These are phyloP conservation scores for Polypterus bichir DNA, from an alignment of 2,113 vertebrate species.

Conservation along the genomic window DNA sequence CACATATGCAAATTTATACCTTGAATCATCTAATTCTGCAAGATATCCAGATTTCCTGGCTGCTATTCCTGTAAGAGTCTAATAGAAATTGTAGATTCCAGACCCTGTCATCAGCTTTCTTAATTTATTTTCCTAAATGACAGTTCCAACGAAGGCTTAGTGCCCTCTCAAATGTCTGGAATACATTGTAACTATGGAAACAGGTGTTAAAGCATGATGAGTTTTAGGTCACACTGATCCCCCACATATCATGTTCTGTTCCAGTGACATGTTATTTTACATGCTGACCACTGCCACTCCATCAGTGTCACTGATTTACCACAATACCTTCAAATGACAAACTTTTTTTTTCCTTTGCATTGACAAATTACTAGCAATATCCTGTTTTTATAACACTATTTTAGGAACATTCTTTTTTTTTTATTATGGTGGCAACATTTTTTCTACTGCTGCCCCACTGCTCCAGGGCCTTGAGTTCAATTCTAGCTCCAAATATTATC, in stretches of 20 bases:
- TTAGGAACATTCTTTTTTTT: neutral
- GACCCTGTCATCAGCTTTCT: slow-evolving; percentile 49
- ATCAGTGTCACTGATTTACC: slow-evolving; percentile 37
- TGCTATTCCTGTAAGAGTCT: slow-evolving; percentile 35
- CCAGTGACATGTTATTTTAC: slow-evolving; percentile 41
- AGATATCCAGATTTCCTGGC: slow-evolving; percentile 24
- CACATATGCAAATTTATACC: neutral
- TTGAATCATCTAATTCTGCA: neutral
- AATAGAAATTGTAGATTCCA: slow-evolving; percentile 50
- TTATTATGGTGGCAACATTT: neutral
- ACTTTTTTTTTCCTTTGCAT: too few species aligned
- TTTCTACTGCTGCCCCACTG: neutral
- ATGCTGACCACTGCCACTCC: slow-evolving; percentile 38
- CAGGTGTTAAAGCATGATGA: slow-evolving; percentile 62
- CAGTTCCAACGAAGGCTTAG: slow-evolving; percentile 49
- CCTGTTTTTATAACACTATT: too few species aligned
- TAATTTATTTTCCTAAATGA: slow-evolving; percentile 68
- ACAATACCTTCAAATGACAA: neutral
- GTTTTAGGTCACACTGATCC: slow-evolving; percentile 58
- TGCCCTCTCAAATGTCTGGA: slow-evolving; percentile 59
- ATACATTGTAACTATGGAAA: slow-evolving; percentile 71
- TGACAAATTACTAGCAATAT: too few species aligned
- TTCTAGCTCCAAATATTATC: too few species aligned
- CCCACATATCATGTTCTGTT: slow-evolving; percentile 44
- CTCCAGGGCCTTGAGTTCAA: too few species aligned